Base-by-base conservation (phyloP, 2,797 vertebrate species). In the Melanotaenia parkinsoni region DNA sequence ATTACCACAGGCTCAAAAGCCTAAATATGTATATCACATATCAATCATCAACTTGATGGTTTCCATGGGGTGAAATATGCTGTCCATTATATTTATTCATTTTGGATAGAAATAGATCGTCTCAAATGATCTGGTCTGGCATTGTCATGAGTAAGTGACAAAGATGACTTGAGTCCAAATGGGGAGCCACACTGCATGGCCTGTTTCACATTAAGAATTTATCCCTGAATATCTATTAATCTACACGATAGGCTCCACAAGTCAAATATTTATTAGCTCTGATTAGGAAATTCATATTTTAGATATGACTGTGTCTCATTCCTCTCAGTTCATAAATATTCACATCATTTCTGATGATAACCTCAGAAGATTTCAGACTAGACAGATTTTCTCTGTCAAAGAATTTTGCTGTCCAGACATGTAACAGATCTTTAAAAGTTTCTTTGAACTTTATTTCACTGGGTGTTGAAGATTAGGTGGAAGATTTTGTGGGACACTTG, bases 201-300 rank as follows among this genome's bases (percentile, higher is more conserved):
- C 88, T 85, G 59, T 63, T 85, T 86, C 86, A 80, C 92, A 95
- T 95, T 95, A 95, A 95, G 84, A 93, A 95, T 95, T 94, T 92
- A 94, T 69, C 82, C 76, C 87, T 71, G 87, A 90, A 93, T 91
- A 90, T 91, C 93, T 92, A 95, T 95, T 93, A 92, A 94, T 95
- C 94, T 91, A 78, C 83, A 74, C 80, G 72, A 90, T 88, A 89
- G 91, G 88, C 90, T 90, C 85, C 88, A 91, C 89, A 93, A 93
- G 94, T 95, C 93, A 93, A 94, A 95, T 94, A 95, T 95, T 94
- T 95, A 95, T 94, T 94, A 95, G 93, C 87, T 88, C 92, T 93
- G 93, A 95, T 95, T 93, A 94, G 93, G 87, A 94, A 92, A 94
- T 94, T 90, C 93, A 95, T 94, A 94, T 95, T 95, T 95, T 92